These are phyloP conservation scores for Enteromius afrohamiltoni DNA, from an alignment of 2,797 vertebrate species.

Conservation along the genomic window DNA sequence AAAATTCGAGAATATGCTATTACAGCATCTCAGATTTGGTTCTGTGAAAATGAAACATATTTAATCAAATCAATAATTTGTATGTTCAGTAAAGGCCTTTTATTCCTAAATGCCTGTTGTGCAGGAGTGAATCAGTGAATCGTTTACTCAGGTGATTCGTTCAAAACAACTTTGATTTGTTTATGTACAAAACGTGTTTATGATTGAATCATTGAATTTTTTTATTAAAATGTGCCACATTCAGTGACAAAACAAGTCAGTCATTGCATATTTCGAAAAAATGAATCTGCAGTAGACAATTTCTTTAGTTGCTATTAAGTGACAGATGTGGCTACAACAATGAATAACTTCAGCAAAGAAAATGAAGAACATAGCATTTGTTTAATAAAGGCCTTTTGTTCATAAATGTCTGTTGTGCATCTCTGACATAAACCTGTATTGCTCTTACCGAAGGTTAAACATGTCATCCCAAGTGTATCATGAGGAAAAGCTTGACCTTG, in stretches of 20 bases:
- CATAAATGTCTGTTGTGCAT: background rate
- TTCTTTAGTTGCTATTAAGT: background rate
- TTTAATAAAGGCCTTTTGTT: background rate
- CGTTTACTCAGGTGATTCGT: background rate
- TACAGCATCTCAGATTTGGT: background rate
- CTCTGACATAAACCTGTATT: background rate
- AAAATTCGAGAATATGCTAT: background rate
- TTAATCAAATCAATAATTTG: background rate
- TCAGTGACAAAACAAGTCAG: background rate
- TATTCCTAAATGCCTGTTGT: background rate
- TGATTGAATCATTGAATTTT: background rate
- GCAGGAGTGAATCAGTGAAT: background rate
- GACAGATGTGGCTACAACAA: background rate
- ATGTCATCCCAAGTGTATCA: background rate
- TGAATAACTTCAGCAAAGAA: background rate
- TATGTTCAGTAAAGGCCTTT: background rate
- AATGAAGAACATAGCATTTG: background rate
- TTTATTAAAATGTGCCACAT: background rate
- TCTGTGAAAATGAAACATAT: background rate
- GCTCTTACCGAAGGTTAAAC: slow-evolving; percentile 11
- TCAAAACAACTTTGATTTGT: background rate
- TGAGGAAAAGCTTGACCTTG: background rate
- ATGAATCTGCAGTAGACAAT: background rate
- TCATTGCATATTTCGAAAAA: background rate
- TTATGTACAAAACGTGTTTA: background rate